phyloP scores from a whole-genome alignment of 2,888 invertebrate genomes.

The Drosophila cognata region DNA sequence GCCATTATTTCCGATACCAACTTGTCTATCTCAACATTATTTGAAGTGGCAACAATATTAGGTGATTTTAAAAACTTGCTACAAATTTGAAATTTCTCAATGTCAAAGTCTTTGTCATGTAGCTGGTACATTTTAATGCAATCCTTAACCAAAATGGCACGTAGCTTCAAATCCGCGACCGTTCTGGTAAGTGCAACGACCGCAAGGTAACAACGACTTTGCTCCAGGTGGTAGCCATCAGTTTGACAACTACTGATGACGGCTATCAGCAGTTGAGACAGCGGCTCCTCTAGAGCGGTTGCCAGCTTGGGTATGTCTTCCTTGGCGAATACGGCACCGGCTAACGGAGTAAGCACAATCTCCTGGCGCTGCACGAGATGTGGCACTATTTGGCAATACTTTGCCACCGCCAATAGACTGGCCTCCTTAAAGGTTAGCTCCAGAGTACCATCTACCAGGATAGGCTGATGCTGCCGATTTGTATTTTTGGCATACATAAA shows the following conservation, averaged over 20 bases:
- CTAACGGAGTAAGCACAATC: slow-evolving; percentile 63
- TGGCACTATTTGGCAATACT: slow-evolving; percentile 65
- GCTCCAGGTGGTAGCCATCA: slow-evolving; percentile 57
- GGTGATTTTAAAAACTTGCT: slow-evolving; percentile 21
- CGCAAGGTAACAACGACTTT: slow-evolving; percentile 66
- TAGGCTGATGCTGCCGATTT: slow-evolving; percentile 46
- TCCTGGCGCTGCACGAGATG: slow-evolving; percentile 46
- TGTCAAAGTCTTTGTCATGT: slow-evolving; percentile 53
- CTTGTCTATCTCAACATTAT: slow-evolving; percentile 23
- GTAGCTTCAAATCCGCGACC: slow-evolving; percentile 42
- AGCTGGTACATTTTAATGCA: slow-evolving; percentile 57
- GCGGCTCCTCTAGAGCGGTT: slow-evolving; percentile 33
- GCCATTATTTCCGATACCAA: slow-evolving; percentile 38
- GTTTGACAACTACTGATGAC: slow-evolving; percentile 70
- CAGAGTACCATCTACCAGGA: slow-evolving; percentile 31
- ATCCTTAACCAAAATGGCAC: slow-evolving; percentile 36
- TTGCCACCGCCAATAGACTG: slow-evolving; percentile 66
- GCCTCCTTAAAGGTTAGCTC: slow-evolving; percentile 66
- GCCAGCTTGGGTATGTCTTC: slow-evolving; percentile 55
- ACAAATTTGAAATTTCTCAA: slow-evolving; percentile 34
- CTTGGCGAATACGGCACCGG: slow-evolving; percentile 59
- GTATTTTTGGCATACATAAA: slow-evolving; percentile 13
- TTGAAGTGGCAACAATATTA: neutral
- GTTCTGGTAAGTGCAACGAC: slow-evolving; percentile 55
- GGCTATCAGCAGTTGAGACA: slow-evolving; percentile 48